phyloP scores from a whole-genome alignment of 2,888 invertebrate genomes.

The Ectemnius continuus region DNA sequence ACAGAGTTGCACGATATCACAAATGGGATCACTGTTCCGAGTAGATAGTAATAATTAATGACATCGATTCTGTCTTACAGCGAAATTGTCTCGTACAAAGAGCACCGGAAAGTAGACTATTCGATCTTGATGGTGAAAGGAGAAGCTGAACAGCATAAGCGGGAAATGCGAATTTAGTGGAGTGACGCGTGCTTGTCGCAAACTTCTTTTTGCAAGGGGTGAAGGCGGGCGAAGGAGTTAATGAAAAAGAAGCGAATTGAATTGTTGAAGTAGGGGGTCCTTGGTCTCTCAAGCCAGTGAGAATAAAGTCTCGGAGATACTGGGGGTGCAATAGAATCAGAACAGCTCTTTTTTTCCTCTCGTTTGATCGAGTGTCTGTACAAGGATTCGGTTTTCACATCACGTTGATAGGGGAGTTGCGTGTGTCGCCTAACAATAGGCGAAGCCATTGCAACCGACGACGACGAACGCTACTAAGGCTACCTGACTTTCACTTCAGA shows the following conservation, averaged over 20 bases:
- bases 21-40: no score
- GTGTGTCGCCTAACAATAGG: constrained; percentile 54
- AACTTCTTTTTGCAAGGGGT: background rate
- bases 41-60: no score
- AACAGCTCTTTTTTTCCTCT: constrained; percentile 33
- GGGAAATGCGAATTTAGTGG: no score
- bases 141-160: no score
- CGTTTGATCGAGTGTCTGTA: constrained; percentile 44
- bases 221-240: background rate
- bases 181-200: background rate
- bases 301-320: constrained; percentile 13
- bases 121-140: no score
- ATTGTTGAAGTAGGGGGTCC: constrained; percentile 31
- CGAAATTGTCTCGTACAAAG: no score
- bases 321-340: constrained; percentile 43
- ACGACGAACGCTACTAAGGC: constrained; percentile 20
- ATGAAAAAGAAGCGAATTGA: constrained; percentile 33
- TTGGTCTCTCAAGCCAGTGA: constrained; percentile 8
- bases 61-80: no score
- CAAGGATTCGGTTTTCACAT: constrained; percentile 51
- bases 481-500: constrained; percentile 24
- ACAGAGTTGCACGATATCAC: no score
- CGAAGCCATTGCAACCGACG: constrained; percentile 21
- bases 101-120: no score
- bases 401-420: constrained; percentile 54